Conservation (phyloP, 2,888 invertebrate species). For the Leptinotarsa juncta region DNA sequence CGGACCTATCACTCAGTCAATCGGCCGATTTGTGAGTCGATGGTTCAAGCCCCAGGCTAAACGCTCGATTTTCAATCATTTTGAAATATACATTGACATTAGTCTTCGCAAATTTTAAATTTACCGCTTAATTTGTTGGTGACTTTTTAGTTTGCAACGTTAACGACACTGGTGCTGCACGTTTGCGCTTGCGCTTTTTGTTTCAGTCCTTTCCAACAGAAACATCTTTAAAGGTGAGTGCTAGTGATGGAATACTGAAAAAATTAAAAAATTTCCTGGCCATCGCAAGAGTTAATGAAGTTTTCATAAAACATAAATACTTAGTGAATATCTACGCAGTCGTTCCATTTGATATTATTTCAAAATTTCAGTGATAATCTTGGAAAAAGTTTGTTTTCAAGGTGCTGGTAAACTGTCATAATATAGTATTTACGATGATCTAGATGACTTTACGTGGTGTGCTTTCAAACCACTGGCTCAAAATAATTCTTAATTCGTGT, state of each 20-base stretch:
- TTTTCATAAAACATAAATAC: conserved; percentile 24
- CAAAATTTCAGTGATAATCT: conserved; percentile 27
- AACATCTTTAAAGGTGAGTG: conserved; percentile 53
- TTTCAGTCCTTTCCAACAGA: conserved; percentile 38
- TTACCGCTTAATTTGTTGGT: too few relatives aligned
- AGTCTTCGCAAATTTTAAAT: too few relatives aligned
- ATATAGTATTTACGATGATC: background rate
- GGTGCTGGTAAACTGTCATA: conserved; percentile 21
- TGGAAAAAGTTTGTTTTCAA: conserved; percentile 15
- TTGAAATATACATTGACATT: too few relatives aligned
- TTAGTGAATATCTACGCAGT: conserved; percentile 23
- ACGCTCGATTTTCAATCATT: too few relatives aligned
- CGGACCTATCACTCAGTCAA: too few relatives aligned
- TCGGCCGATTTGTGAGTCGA: too few relatives aligned
- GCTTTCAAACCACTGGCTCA: background rate
- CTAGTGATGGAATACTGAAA: conserved; percentile 28
- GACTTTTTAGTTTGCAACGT: too few relatives aligned
- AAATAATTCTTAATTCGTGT: background rate
- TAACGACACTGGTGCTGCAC: background rate
- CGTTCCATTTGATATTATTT: conserved; percentile 31
- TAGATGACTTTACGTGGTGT: background rate
- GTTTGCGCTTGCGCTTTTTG: conserved; percentile 27
- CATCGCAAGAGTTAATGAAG: conserved; percentile 34
- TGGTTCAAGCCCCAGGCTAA: too few relatives aligned
- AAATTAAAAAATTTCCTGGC: conserved; percentile 42